Evolutionary conservation across 2,113 vertebrate genomes (phyloP), one percentile per base, ranked within the genome.

Genomic region (Vulpes lagopus): DNA sequence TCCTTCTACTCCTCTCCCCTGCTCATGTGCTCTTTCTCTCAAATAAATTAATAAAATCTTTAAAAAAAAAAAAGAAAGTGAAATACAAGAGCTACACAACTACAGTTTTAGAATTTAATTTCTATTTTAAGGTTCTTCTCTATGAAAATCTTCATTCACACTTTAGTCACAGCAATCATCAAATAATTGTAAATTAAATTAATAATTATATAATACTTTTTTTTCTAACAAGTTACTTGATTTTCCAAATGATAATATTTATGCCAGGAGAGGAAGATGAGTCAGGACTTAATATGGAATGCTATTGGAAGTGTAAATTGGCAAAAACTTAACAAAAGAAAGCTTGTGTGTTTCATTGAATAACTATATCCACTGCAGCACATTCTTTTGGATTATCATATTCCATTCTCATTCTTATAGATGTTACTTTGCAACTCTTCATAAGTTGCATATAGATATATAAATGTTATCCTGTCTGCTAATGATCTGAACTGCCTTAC

Each of bases 61-160:
- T 7, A 43, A 43, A 43, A 43, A 43, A 43, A 62, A 43, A 43
- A 43, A 43, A 43, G 5, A 89, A 89, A 64, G 19, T 60, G 23
- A 94, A 49, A 59, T 59, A 30, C 1, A 65, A 79, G 25, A 38
- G 4, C n/a, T 43, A 65, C 73, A 1, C 10, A 86, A 73, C 11
- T 67, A 78, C 5, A 86, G 60, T 81, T 94, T 94, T 15, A 92
- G 69, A 95, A 82, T 59, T 80, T 92, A 94, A 80, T 89, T 94
- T 73, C 32, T 91, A 38, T 81, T 78, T 88, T 78, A 71, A 91
- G 69, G 16, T 27, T 57, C 25, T 87, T 78, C 67, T 76, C 65
- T n/a, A 65, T 73, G 19, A 92, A 89, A 88, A 73, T 35, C 3
- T 91, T 79, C 23, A 53, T 32, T 80, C 8, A 11, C 2, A 51